Conservation (phyloP, 1,140 invertebrate species). For the Acyrthosiphon pisum region DNA sequence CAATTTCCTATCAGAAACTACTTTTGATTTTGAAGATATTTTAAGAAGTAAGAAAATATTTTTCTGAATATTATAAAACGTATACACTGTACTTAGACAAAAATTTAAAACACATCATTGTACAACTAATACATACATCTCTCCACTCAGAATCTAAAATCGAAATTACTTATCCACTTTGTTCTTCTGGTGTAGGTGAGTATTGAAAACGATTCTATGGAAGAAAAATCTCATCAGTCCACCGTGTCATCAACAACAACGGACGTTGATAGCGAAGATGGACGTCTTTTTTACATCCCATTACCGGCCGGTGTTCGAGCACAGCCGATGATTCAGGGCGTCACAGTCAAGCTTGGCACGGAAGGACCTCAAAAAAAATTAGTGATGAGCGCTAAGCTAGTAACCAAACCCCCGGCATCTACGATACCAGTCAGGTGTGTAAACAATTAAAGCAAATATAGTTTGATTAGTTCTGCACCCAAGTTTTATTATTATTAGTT, state of each 20-base stretch:
- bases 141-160: neutral
- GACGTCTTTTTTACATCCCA: constrained; percentile 77
- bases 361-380: constrained; percentile 72
- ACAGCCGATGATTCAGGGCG: constrained; percentile 70
- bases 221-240: constrained; percentile 67
- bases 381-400: constrained; percentile 73
- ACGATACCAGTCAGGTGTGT: constrained; percentile 44
- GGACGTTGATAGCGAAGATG: constrained; percentile 64
- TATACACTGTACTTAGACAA: too few relatives aligned
- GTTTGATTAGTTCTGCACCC: neutral
- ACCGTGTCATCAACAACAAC: constrained; percentile 59
- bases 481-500: neutral
- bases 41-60: too few relatives aligned
- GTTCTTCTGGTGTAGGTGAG: constrained; percentile 52
- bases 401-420: constrained; percentile 69
- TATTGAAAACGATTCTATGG: constrained; percentile 59
- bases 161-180: neutral
- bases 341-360: constrained; percentile 72
- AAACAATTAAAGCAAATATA: neutral
- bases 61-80: too few relatives aligned
- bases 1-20: too few relatives aligned
- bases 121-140: neutral
- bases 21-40: too few relatives aligned
- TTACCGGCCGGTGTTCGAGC: constrained; percentile 66
- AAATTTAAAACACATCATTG: neutral